A percentile compares a stretch with the other conserved stretches of the same genome.
Conservation (phyloP, 2,797 vertebrate genomes). For the Oceanodroma leucorhoa region DNA sequence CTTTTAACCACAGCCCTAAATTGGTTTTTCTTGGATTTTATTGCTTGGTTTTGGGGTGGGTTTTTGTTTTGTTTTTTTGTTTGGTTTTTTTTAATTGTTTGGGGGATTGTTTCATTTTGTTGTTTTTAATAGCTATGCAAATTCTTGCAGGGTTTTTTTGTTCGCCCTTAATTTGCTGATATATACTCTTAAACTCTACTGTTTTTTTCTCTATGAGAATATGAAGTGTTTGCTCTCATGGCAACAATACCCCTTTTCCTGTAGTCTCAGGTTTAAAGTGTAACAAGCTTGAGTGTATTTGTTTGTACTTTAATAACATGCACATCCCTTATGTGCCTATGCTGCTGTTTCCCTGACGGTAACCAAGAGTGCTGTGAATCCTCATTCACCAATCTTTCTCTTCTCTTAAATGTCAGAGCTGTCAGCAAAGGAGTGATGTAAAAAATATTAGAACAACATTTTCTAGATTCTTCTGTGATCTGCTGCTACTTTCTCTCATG, state of each 20-base stretch:
- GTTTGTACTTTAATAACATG: conserved; percentile 39
- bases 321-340: background rate
- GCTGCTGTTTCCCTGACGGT: conserved; percentile 3
- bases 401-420: conserved; percentile 62
- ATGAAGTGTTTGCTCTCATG: background rate
- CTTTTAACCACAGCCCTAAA: background rate
- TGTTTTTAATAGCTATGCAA: background rate
- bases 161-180: background rate
- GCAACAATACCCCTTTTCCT: background rate
- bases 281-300: background rate
- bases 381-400: conserved; percentile 14
- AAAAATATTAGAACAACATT: conserved; percentile 58
- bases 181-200: background rate
- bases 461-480: conserved; percentile 65
- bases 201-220: background rate
- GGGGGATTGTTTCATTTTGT: background rate
- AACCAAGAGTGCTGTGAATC: background rate
- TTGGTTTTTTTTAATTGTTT: background rate
- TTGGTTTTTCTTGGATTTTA: background rate
- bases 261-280: conserved; percentile 12
- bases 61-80: background rate
- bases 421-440: conserved; percentile 48
- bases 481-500: conserved; percentile 12
- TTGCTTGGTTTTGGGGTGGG: background rate
- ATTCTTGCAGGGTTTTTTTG: background rate